Conservation (phyloP, 1,140 invertebrate species). For the Dolichoris vasculosae region DNA sequence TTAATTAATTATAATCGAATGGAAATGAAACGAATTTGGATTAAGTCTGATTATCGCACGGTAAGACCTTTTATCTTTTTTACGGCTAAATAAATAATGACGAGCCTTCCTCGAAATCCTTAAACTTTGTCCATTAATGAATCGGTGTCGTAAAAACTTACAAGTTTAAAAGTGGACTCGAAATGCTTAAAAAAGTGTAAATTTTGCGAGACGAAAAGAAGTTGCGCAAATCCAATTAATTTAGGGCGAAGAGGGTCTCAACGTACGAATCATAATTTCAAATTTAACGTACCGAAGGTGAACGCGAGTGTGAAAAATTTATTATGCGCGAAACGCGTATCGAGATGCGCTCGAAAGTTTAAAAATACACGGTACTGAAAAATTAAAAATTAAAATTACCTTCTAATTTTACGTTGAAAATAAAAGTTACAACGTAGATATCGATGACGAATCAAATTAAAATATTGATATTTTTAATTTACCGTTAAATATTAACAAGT, state of each 20-base stretch:
- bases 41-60: background rate
- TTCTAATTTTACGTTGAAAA: too few relatives aligned
- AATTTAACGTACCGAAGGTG: background rate
- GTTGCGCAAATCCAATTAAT: constrained; percentile 28
- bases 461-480: too few relatives aligned
- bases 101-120: background rate
- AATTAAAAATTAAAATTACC: too few relatives aligned
- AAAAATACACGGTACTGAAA: too few relatives aligned
- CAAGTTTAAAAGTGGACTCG: background rate
- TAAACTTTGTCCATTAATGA: constrained; percentile 19
- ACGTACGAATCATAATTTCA: background rate
- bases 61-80: background rate
- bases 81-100: background rate
- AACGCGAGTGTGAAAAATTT: background rate
- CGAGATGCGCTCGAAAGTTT: background rate
- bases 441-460: too few relatives aligned
- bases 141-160: constrained; percentile 32
- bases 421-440: too few relatives aligned
- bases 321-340: background rate
- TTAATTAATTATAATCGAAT: constrained; percentile 23
- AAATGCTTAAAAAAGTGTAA: constrained; percentile 4
- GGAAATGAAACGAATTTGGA: background rate
- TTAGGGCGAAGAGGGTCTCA: background rate
- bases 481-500: too few relatives aligned
- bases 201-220: background rate